Conservation (phyloP, 2,888 invertebrate species). For the Melipona bicolor region DNA sequence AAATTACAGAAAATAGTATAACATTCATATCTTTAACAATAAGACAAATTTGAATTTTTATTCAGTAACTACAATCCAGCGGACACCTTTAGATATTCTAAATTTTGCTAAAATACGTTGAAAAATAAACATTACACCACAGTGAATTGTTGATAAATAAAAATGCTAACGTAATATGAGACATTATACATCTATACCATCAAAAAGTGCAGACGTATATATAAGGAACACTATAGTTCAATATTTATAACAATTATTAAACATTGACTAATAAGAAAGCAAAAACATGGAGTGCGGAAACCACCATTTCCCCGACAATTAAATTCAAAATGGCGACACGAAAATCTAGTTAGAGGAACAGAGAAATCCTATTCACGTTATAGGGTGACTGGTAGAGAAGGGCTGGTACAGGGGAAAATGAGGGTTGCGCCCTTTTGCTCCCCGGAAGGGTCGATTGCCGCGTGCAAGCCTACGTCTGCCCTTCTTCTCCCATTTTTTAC, state of each 20-base stretch:
- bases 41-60: background rate
- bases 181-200: background rate
- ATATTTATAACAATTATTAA: too few species aligned
- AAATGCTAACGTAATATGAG: background rate
- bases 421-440: conserved; percentile 75
- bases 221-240: too few species aligned
- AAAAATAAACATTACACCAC: background rate
- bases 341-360: conserved; percentile 56
- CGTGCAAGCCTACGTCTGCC: conserved; percentile 65
- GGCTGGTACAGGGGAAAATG: conserved; percentile 25
- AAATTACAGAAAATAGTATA: too few species aligned
- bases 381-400: conserved; percentile 67
- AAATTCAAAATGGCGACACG: conserved; percentile 82
- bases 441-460: conserved; percentile 76
- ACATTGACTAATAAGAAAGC: too few species aligned
- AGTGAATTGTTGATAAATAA: background rate
- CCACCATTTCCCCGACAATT: conserved; percentile 82
- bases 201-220: too few species aligned
- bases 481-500: conserved; percentile 73
- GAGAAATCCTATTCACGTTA: conserved; percentile 64
- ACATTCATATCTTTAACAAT: too few species aligned
- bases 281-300: too few species aligned
- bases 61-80: background rate
- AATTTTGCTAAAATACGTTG: background rate
- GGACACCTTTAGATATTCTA: too few species aligned